Evolutionary conservation across 2,888 invertebrate species (phyloP), one percentile per base, ranked within the genome.

Genomic region (Cosmopolites sordidus): DNA sequence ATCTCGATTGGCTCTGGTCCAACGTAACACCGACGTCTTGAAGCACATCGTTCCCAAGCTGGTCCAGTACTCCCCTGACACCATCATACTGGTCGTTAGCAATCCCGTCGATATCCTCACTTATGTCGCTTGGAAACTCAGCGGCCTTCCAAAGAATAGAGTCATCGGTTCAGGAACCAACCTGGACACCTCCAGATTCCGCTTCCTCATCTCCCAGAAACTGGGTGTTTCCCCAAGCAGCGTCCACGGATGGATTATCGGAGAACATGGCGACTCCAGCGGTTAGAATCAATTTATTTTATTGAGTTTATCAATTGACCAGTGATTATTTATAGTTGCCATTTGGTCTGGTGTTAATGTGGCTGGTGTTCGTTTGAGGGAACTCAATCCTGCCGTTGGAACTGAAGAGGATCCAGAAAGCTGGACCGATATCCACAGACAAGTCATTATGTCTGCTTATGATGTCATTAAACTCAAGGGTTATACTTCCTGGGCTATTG

Each of bases 331-430:
- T 64, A 5, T 69, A 89, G 90, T 94, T 57, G 88, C 93, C 6
- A 89, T 95, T 1, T 95, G 94, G 94, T 93, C 93, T 1, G 91
- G 92, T 9, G 92, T 93, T 16, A 94, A 93, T 73, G 83, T 95
- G 40, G 93, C 92, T 5, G 95, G 94, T 5, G 92, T 93, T 0
- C 81, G 87, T 2, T 78, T 94, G 51, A 80, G 83, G 60, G 91
- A 92, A 62, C 68, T 94, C 27, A 86, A 90, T 70, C 84, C 87
- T 15, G 75, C 78, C 39, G 78, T 91, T 50, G 92, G 92, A 33
- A 79, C 83, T 0, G 78, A 79, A 0, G 74, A 79, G 0, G 93
- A 94, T 72, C 75, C 81, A 0, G 92, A 93, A 71, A 80, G 86
- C 57, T 93, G 90, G 89, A 76, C 79, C 54, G 81, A 86, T 37